Percentiles rank a stretch among this genome's conserved stretches.
Conservation (phyloP, 2,113 vertebrate species). For the Xyliphius kryptos region DNA sequence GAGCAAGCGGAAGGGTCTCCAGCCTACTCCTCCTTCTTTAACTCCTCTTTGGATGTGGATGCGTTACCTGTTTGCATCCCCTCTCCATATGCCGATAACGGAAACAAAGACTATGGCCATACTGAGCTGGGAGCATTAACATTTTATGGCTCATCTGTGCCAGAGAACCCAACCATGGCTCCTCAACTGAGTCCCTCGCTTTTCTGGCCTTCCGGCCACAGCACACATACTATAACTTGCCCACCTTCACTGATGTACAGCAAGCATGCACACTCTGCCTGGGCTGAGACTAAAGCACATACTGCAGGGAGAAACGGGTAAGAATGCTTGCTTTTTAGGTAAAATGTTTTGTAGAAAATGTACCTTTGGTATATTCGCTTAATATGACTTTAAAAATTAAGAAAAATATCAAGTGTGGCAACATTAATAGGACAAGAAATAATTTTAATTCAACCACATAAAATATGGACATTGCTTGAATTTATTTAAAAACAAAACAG, state of each 20-base stretch:
- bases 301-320: slow-evolving; percentile 63
- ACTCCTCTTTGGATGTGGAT: slow-evolving; percentile 67
- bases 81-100: slow-evolving; percentile 74
- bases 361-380: too few species aligned
- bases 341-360: too few species aligned
- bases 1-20: slow-evolving; percentile 64
- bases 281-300: slow-evolving; percentile 69
- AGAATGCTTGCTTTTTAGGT: neutral
- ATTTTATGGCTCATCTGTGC: slow-evolving; percentile 73
- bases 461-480: too few species aligned
- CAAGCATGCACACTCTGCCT: slow-evolving; percentile 67
- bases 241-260: slow-evolving; percentile 72
- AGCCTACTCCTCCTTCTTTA: slow-evolving; percentile 63
- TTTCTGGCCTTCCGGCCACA: slow-evolving; percentile 74
- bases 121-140: slow-evolving; percentile 47
- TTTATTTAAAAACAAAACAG: too few species aligned
- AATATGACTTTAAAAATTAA: too few species aligned
- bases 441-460: too few species aligned
- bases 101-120: slow-evolving; percentile 67
- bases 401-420: too few species aligned
- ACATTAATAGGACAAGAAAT: too few species aligned
- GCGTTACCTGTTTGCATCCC: slow-evolving; percentile 74
- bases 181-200: slow-evolving; percentile 67
- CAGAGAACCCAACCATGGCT: slow-evolving; percentile 60
- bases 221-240: slow-evolving; percentile 67